Conservation (phyloP, 2,113 vertebrate genomes). For the Myrmophylax atrothorax region DNA sequence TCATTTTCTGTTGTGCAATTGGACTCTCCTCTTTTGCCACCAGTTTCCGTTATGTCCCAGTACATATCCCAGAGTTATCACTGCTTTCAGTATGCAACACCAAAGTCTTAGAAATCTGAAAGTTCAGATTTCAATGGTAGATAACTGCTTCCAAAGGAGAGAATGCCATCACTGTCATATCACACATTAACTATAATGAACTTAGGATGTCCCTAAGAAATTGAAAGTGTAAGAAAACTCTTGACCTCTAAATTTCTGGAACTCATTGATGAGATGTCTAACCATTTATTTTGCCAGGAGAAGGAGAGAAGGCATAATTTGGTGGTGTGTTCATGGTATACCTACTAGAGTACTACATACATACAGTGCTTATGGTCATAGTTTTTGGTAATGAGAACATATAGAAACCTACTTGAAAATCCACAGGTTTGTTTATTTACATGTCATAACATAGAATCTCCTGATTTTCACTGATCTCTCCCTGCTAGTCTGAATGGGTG, state of each 20-base stretch:
- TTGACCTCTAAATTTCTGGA: not conserved
- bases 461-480: not conserved
- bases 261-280: not conserved
- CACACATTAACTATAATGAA: not conserved
- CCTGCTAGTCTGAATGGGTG: not conserved
- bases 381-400: not conserved
- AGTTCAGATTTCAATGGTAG: not conserved
- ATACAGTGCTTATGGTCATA: not conserved
- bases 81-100: not conserved
- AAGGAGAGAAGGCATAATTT: not conserved
- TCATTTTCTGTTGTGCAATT: not conserved
- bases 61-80: not conserved
- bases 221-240: not conserved
- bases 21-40: not conserved
- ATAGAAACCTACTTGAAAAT: not conserved
- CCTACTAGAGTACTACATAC: accelerated
- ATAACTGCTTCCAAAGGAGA: not conserved
- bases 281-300: not conserved
- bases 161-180: not conserved
- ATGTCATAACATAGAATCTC: not conserved
- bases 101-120: not conserved
- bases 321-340: not conserved
- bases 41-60: not conserved
- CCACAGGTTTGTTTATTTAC: not conserved
- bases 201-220: not conserved